Percentiles rank a stretch among this genome's conserved stretches.
Evolutionary conservation across 2,797 vertebrate genomes (phyloP).

Genomic region (Buphagus erythrorhynchus): DNA sequence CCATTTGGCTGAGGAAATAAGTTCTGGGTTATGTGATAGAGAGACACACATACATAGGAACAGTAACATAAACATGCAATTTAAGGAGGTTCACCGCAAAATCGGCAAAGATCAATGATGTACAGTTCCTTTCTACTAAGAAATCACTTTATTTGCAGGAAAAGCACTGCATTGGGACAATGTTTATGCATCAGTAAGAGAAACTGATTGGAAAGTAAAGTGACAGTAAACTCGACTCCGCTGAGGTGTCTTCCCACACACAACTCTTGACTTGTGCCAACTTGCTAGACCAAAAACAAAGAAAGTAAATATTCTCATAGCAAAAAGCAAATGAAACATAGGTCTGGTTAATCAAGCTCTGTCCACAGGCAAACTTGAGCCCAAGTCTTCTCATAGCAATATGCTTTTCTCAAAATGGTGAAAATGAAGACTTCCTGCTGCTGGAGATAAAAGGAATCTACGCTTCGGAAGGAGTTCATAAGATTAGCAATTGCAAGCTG

Average conservation of each 20-base stretch:
- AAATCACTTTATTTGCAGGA: not conserved
- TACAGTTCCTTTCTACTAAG: not conserved
- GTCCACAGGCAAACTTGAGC: constrained; percentile 35
- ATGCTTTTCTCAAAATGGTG: constrained; percentile 21
- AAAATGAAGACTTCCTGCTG: constrained; percentile 43
- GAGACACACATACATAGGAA: constrained; percentile 98
- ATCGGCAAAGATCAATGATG: constrained; percentile 20
- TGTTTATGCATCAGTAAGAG: constrained; percentile 3
- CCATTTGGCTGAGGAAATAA: constrained; percentile 98
- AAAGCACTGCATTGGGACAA: constrained; percentile 17
- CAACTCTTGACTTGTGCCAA: constrained; percentile 60
- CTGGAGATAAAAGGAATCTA: constrained; percentile 37
- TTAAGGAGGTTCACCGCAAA: constrained; percentile 86
- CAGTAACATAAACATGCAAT: constrained; percentile 88
- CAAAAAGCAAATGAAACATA: constrained; percentile 12
- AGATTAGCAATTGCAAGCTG: constrained; percentile 76
- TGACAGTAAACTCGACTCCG: constrained; percentile 38
- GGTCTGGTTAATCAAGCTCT: constrained; percentile 54
- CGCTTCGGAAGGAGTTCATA: constrained; percentile 34
- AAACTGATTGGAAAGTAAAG: constrained; percentile 44
- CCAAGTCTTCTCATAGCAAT: constrained; percentile 23
- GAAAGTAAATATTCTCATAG: constrained; percentile 29
- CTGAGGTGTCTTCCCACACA: constrained; percentile 59
- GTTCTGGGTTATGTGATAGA: constrained; percentile 97
- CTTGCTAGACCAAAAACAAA: constrained; percentile 62